Evolutionary conservation across 1,140 invertebrate genomes (phyloP), one percentile per base, ranked within the genome.

Genomic region (Proctacanthus coquilletti): DNA sequence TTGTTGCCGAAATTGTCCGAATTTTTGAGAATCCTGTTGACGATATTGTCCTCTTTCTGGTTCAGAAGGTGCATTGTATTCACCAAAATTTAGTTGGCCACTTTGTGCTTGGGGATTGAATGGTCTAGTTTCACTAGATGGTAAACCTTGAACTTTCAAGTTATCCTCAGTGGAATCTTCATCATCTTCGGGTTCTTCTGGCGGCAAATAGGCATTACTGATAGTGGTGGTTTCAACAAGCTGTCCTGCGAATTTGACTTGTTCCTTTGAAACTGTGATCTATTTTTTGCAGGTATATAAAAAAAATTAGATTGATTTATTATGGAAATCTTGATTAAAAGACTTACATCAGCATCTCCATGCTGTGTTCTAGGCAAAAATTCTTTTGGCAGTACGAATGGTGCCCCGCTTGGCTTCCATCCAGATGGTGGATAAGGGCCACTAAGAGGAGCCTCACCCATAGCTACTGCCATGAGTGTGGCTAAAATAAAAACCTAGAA

Each of bases 171-270:
- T 1, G 34, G 37, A 29, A 45, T 23, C 17, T 43, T 44, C 13
- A 36, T 42, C 1, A 20, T 1, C 35, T 34, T 30, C 3, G 37
- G 35, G 11, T 13, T 34, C 23, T 40, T 32, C 5, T 45, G 40
- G 5, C 40, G 45, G 19, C 11, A 29, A n/a, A 14, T 43, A 36
- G 2, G 34, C 39, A 30, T 39, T 21, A 14, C 21, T 39, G 13
- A 34, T 21, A 9, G 18, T 10, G 1, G 18, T 14, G 21, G 31
- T 44, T 23, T 36, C 36, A 31, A 31, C 17, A 14, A 36, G 33
- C 21, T 46, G 45, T n/a, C 44, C 46, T 0, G 46, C 45, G 15
- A 46, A 46, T 1, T 53, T 43, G 0, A 59, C 45, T 11, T 49
- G 45, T 15, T 46, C 43, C 18, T 48, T 47, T n/a, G n/a, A n/a